A percentile compares a stretch with the other conserved stretches of the same genome.
phyloP scores from a whole-genome alignment of 2,888 invertebrate genomes.

The Leptura quadrifasciata region DNA sequence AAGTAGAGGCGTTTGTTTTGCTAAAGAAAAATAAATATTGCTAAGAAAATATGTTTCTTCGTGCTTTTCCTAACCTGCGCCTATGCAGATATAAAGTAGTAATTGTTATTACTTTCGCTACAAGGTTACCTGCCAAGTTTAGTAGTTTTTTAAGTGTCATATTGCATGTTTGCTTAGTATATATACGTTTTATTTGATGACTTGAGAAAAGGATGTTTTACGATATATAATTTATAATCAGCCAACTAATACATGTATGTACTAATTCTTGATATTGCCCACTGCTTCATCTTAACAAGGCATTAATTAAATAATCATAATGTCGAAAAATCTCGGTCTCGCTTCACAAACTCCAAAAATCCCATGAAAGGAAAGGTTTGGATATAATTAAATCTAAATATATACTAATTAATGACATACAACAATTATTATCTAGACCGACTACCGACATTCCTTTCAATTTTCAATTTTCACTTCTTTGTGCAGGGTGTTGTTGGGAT shows the following conservation, averaged over 20 bases:
- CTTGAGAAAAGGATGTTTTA: conserved; percentile 7
- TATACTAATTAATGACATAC: too few species aligned
- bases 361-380: background rate
- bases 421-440: too few species aligned
- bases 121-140: background rate
- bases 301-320: too few species aligned
- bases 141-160: conserved; percentile 15
- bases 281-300: background rate
- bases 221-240: background rate
- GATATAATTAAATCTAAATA: background rate
- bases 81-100: background rate
- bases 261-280: background rate
- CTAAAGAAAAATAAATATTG: background rate
- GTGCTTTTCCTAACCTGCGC: background rate
- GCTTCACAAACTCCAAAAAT: background rate
- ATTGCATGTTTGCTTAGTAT: conserved; percentile 24
- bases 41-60: background rate
- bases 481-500: too few species aligned
- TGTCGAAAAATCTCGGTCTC: background rate
- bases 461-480: too few species aligned
- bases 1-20: too few species aligned
- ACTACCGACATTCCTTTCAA: too few species aligned
- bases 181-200: conserved; percentile 5
- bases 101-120: conserved; percentile 20
- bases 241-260: background rate